These are phyloP conservation scores for Chrysopa pallens DNA, from an alignment of 1,140 invertebrate species.

Conservation along the genomic window DNA sequence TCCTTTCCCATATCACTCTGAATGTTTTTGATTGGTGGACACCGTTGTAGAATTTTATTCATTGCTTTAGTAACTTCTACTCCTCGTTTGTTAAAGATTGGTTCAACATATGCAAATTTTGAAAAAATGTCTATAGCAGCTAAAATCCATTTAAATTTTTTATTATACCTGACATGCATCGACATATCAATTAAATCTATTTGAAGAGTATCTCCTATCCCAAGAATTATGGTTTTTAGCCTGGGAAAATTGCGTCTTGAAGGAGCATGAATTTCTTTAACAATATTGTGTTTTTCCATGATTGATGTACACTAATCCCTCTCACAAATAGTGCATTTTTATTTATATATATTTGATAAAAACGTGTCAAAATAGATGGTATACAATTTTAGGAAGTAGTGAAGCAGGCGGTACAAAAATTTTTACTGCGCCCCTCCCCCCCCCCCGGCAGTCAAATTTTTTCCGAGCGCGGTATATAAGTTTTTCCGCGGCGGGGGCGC, in stretches of 20 bases:
- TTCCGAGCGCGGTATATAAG: no score
- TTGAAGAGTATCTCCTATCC: constrained; percentile 10
- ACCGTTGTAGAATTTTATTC: constrained; percentile 1
- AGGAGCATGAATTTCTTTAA: constrained; percentile 8
- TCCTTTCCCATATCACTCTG: constrained; percentile 15
- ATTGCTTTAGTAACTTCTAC: constrained; percentile 2
- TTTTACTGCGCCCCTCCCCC: no score
- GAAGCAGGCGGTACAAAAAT: no score
- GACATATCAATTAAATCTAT: constrained; percentile 9
- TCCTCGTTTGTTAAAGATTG: constrained; percentile 18
- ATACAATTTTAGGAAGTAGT: no score
- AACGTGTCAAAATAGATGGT: no score
- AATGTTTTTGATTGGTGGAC: constrained; percentile 5
- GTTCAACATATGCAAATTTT: constrained; percentile 20
- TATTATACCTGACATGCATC: constrained; percentile 13
- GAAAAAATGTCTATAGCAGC: constrained; percentile 23
- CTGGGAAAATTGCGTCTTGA: constrained; percentile 7
- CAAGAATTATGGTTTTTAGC: constrained; percentile 6
- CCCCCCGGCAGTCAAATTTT: no score
- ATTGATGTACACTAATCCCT: no score
- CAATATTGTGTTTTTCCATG: constrained; percentile 3
- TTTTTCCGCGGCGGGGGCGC: no score
- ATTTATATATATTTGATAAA: no score
- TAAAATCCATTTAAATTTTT: constrained; percentile 19
- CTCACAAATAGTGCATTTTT: no score